Conservation (phyloP, 64 coral and sea anemone genomes). For the Platygyra sinensis region DNA sequence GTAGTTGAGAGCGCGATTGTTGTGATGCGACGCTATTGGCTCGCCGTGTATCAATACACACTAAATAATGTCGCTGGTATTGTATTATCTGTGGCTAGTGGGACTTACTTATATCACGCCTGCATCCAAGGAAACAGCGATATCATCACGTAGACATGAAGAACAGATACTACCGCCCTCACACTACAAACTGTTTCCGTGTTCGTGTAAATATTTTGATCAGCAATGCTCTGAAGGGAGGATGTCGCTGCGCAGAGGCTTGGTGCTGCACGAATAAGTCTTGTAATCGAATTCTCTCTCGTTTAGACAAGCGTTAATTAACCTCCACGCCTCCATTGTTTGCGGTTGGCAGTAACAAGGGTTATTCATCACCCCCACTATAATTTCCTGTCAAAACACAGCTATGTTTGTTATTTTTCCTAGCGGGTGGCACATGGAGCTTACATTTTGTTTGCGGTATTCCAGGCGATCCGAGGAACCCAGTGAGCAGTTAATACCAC, state of each 20-base stretch:
- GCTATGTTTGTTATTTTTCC: constrained; percentile 47
- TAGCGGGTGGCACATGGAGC: constrained; percentile 35
- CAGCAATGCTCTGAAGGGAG: neutral
- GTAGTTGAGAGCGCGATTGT: constrained; percentile 28
- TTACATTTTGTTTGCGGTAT: constrained; percentile 24
- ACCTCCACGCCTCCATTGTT: constrained; percentile 47
- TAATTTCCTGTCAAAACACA: constrained; percentile 56
- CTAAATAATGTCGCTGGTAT: constrained; percentile 39
- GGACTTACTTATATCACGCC: neutral
- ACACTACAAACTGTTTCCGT: constrained; percentile 3
- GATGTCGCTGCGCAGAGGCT: neutral
- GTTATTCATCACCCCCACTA: constrained; percentile 29
- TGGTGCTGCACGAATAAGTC: neutral
- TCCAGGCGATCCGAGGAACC: neutral
- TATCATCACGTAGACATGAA: constrained; percentile 28
- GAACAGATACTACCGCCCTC: neutral
- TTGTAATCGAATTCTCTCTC: constrained; percentile 14
- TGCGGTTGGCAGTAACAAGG: constrained; percentile 29
- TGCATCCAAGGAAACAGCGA: constrained; percentile 15
- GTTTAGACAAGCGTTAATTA: constrained; percentile 36
- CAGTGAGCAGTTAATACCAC: neutral
- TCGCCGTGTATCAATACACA: constrained; percentile 36
- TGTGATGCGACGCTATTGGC: constrained; percentile 29
- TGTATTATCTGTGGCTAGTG: constrained; percentile 23
- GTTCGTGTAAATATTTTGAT: constrained; percentile 32